Base-by-base conservation (phyloP, 2,113 vertebrate genomes). In the Sarotherodon lohbergeri region DNA sequence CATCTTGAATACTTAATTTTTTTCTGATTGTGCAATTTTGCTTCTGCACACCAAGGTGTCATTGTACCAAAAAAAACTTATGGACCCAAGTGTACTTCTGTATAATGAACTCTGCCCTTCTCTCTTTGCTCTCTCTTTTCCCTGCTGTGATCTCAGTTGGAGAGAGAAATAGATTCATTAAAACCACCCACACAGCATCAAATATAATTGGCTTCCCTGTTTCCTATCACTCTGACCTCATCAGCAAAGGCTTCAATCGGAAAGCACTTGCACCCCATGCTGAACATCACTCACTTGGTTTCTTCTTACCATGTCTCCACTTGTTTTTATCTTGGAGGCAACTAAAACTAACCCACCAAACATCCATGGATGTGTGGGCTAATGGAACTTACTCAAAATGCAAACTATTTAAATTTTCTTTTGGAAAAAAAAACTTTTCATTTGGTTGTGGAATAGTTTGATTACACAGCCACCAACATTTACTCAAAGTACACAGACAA, bases 191-290 rank as follows among this genome's bases (percentile, higher is more conserved):
- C 76, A 84, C n/a, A 56, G 46, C 79, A 79, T 85, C 63, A 85
- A 80, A 82, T 85, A 88, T 83, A 90, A 86, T 85, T 90, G 80
- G 59, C 32, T 48, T 80, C 68, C 43, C 27, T 24, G 80, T 80
- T 46, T 88, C 59, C 50, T 12, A 57, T 71, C 27, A 22, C 14
- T 54, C 79, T 46, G 41, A 85, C 80, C 89, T 85, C 89, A 59
- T 85, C 80, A 61, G 22, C 50, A 27, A 34, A 80, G 68, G 19
- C 14, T 29, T 87, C 66, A 87, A 17, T 68, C 6, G 6, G 78
- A 87, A 50, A 57, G 12, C 86, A 85, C 82, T 80, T 32, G 43
- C 16, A 57, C 85, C 78, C 29, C 43, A 17, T 34, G 24, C 24
- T 54, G 24, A 52, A 22, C 34, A 82, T 87, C 61, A 82, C 56